These are phyloP conservation scores for Synodontis membranacea DNA, from an alignment of 2,113 vertebrate genomes.

Conservation along the genomic window DNA sequence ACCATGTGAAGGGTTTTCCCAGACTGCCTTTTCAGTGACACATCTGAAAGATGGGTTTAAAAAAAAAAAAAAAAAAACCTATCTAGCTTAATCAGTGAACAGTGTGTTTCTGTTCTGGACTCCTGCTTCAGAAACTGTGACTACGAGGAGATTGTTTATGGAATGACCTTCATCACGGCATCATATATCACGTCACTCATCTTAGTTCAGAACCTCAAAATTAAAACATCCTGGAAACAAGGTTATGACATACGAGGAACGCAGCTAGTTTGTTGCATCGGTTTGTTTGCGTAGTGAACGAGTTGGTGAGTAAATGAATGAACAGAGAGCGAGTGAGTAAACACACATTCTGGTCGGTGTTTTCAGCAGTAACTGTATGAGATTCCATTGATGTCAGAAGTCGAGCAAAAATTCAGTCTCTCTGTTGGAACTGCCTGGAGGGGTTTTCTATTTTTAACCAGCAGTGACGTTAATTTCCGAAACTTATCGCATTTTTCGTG, in stretches of 20 bases:
- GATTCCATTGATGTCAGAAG: constrained; percentile 19
- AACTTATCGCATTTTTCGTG: background rate
- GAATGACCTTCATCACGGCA: background rate
- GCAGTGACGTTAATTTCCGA: background rate
- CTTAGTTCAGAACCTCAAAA: background rate
- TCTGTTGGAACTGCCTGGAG: background rate
- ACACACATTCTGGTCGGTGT: background rate
- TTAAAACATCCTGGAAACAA: background rate
- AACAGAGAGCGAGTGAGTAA: constrained; percentile 13
- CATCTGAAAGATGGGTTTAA: background rate
- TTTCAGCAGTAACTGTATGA: background rate
- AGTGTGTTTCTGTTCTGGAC: background rate
- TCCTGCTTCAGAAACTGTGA: background rate
- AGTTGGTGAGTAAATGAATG: constrained; percentile 10
- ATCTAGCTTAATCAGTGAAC: background rate
- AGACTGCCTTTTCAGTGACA: background rate
- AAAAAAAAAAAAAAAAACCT: no score
- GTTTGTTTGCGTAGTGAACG: constrained; percentile 22
- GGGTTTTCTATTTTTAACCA: constrained; percentile 31
- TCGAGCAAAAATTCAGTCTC: background rate
- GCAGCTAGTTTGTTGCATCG: background rate
- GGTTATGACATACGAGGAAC: background rate
- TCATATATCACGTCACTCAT: background rate
- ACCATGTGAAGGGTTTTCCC: background rate
- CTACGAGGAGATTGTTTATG: background rate